Base-by-base conservation (phyloP, 2,113 vertebrate species). In the Cavia porcellus region DNA sequence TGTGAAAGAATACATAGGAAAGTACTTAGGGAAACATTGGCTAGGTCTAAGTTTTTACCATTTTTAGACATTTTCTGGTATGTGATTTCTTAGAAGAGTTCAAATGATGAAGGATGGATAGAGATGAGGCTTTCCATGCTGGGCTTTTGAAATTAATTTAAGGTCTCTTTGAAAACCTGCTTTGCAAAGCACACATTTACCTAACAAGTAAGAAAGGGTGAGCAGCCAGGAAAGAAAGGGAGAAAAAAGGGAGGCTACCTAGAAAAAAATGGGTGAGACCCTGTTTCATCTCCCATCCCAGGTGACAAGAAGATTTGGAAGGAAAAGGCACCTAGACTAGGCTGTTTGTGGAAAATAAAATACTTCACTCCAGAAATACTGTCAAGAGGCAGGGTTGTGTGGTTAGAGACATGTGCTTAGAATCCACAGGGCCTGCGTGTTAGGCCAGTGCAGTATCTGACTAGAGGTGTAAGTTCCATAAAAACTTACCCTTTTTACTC, bases 131-230 rank as follows among this genome's bases (percentile, higher is more conserved):
- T 50, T 59, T 59, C 50, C 42, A 25, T 32, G 3, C 62, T 83
- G n/a, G 74, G n/a, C 86, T 92, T 88, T 82, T 55, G 85, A 68
- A 95, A 79, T 55, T 89, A 94, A 19, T 0, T 55, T 61, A 92
- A 87, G 77, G 11, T 45, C 62, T 92, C 94, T 79, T 42, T 57
- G 77, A 47, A 94, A 95, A 80, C 38, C 57, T 80, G 30, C 74
- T 92, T 89, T 82, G 59, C 57, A 30, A 84, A 89, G 32, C 5
- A 13, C 30, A n/a, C 14, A 19, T 14, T 93, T 74, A 86, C 32
- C 57, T 83, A 66, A n/a, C 30, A 64, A 57, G 55, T 81, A 92
- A 64, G 42, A 55, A 50, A 77, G 50, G 13, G 5, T 4, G 2
- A 11, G 22, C 4, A 24, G 57, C 12, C 5, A 22, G 1, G 45